Percentiles rank a stretch among this genome's conserved stretches.
phyloP scores from a whole-genome alignment of 2,888 invertebrate species.

The Sthenelais limicola region DNA sequence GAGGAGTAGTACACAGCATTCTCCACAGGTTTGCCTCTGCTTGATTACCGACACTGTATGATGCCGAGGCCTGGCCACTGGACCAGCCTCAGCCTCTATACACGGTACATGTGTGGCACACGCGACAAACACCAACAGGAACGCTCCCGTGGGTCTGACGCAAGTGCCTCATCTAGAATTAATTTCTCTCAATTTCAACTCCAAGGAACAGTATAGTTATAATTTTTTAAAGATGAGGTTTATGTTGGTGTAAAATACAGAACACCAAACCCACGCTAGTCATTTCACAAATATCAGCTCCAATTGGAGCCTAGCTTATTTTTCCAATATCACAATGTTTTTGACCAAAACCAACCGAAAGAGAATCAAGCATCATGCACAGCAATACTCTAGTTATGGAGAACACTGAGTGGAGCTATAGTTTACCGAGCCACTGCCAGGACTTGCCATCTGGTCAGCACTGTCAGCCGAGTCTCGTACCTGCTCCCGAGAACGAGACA shows the following conservation, averaged over 20 bases:
- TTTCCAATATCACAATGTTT: too few relatives aligned
- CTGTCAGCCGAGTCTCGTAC: constrained; percentile 31
- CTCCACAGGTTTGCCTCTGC: constrained; percentile 15
- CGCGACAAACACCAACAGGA: constrained; percentile 32
- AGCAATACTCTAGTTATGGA: constrained; percentile 37
- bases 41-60: background rate
- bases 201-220: too few relatives aligned
- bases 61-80: background rate
- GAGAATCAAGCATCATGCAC: constrained; percentile 36
- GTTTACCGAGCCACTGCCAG: constrained; percentile 33
- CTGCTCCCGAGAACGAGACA: constrained; percentile 58
- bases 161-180: too few relatives aligned
- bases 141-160: constrained; percentile 16
- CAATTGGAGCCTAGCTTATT: too few relatives aligned
- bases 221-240: too few relatives aligned
- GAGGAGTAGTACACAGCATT: constrained; percentile 21
- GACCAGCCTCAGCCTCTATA: too few relatives aligned
- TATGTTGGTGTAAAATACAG: too few relatives aligned
- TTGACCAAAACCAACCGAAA: constrained; percentile 34
- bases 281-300: too few relatives aligned
- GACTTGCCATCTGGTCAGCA: constrained; percentile 19
- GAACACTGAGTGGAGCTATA: constrained; percentile 29
- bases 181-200: too few relatives aligned
- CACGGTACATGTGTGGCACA: too few relatives aligned
- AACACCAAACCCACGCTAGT: too few relatives aligned